Base-by-base conservation (phyloP, 2,797 vertebrate species). In the Mastacembelus armatus region DNA sequence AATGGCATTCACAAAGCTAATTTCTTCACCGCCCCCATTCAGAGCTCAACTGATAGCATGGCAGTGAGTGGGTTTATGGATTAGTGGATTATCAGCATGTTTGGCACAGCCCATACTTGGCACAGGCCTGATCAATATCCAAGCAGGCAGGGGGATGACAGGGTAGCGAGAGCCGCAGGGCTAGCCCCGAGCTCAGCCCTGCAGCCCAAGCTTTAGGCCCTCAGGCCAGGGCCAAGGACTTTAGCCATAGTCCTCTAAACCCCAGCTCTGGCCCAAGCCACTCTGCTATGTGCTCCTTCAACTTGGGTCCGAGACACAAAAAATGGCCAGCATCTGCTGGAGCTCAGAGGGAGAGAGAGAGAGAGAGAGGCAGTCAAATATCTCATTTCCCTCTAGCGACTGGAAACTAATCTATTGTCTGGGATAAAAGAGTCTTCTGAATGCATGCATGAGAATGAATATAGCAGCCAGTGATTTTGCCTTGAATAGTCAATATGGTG, bases 371-470 rank as follows among this genome's bases (percentile, higher is more conserved):
- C 76, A 21, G 84, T 86, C 78, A 86, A 86, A 90, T 84, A 91
- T 91, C 88, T 90, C 67, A 90, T 90, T 92, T 91, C 85, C 87
- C 90, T 84, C 74, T 16, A 75, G 88, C 74, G 42, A 84, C 67
- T 86, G 75, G 79, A 91, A 88, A 86, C 77, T 73, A 89, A 93
- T 91, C 87, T 89, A 92, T 92, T 92, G 89, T 93, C 85, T 90
- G 76, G 81, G 80, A 92, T 89, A 88, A 92, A 91, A 90, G 78
- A 77, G 58, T 66, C 55, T 49, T 77, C 67, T 78, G 87, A 91
- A 90, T 90, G 89, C 76, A 88, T 88, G 85, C 88, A 91, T 92
- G 79, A 83, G 78, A 89, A 90, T 88, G 86, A 85, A 79, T 75
- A 85, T 62, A 80, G 66, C 80, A 63, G 77, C 71, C 47, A 47